Base-by-base conservation (phyloP, 1,140 invertebrate species). In the Heliconius nattereri region DNA sequence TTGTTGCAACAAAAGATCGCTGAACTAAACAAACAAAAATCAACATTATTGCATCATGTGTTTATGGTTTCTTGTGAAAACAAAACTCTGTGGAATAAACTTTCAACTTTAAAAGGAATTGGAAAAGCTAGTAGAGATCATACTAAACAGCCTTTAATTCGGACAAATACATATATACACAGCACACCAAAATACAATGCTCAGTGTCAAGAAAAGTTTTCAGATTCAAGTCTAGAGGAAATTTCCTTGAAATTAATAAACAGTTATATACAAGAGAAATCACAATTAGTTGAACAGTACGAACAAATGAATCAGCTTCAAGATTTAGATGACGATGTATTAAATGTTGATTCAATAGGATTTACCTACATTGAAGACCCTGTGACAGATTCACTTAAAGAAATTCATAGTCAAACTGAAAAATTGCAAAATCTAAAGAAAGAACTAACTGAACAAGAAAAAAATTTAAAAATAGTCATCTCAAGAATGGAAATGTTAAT, bases 1-100 rank as follows among this genome's bases (percentile, higher is more conserved):
- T 83, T 86, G 26, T 87, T 96, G 54, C 90, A 96, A 82, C 93
- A 95, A 84, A 96, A 96, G 88, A 93, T 97, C 37, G 95, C 96
- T 70, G 95, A 96, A 78, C 89, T 97, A 79, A 96, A 95, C 32
- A 96, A 96, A 86, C 96, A 97, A 87, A 98, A 97, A 84, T 96
- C 95, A 7, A 97, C 97, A 86, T 88, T 98, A 9, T 95, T 96
- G 80, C 96, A 97, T 89, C 97, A 97, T 85, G 95, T 97, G 66
- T 95, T 95, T 81, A 97, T 98, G 96, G 97, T 98, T 11, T 96
- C 97, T 2, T 95, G 95, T 85, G 97, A 98, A 92, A 98, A 98
- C 91, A 96, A 96, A 86, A 96, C 96, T 79, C 90, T 98, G 29
- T 98, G 97, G 97, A 96, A 95, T 73, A 96, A 96, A 86, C 92